Conservation (phyloP, 1,140 invertebrate species). For the Calliopsis andreniformis region DNA sequence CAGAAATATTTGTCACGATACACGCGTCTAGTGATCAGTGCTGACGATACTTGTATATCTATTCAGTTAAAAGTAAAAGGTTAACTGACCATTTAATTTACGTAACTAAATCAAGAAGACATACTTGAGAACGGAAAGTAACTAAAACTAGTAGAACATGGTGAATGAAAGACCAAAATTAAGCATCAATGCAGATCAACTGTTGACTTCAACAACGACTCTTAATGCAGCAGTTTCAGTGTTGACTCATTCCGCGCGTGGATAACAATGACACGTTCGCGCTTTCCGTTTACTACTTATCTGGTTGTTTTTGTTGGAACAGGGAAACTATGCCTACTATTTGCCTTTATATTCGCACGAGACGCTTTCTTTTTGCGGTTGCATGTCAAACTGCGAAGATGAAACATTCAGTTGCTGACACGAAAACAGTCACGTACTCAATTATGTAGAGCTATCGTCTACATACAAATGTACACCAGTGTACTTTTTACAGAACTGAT, state of each 20-base stretch:
- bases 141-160: slow-evolving; percentile 15
- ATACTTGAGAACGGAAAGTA: slow-evolving; percentile 35
- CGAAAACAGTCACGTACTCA: background rate
- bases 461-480: too few relatives aligned
- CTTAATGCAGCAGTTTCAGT: too few relatives aligned
- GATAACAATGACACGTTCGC: slow-evolving; percentile 63
- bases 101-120: background rate
- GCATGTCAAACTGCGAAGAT: background rate
- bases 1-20: background rate
- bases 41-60: background rate
- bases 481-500: too few relatives aligned
- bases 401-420: background rate
- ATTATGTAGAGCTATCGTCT: too few relatives aligned
- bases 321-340: background rate
- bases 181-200: background rate
- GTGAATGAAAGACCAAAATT: background rate
- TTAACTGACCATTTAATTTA: slow-evolving; percentile 18
- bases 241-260: slow-evolving; percentile 53
- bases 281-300: slow-evolving; percentile 70
- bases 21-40: background rate
- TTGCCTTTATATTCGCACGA: background rate
- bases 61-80: slow-evolving; percentile 13
- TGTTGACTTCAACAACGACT: too few relatives aligned
- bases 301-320: slow-evolving; percentile 35
- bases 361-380: background rate